Conservation (phyloP, 1,140 invertebrate species). For the Meloidogyne exigua region DNA sequence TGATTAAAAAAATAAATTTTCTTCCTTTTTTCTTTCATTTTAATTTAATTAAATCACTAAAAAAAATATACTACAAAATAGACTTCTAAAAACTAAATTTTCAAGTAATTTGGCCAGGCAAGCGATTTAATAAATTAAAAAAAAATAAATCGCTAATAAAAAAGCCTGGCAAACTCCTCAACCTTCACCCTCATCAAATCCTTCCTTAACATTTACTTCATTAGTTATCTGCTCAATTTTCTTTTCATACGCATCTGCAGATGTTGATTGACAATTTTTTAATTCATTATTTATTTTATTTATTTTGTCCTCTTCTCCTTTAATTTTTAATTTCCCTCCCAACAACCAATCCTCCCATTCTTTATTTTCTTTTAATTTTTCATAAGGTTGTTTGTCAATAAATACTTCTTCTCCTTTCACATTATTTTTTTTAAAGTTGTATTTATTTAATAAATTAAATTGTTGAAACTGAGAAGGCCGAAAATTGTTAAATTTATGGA, state of each 20-base stretch:
- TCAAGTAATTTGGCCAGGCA: neutral
- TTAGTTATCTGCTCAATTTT: neutral
- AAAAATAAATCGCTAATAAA: neutral
- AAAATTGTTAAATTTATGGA: neutral
- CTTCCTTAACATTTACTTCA: neutral
- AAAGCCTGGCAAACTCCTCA: neutral
- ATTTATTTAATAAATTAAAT: neutral
- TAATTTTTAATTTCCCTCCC: neutral
- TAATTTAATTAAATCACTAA: neutral
- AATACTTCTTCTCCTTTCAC: neutral
- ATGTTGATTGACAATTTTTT: neutral
- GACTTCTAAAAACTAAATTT: neutral
- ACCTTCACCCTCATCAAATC: slow-evolving; percentile 4
- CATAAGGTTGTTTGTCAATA: neutral
- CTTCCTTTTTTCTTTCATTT: neutral
- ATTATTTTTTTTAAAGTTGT: neutral
- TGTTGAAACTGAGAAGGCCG: neutral
- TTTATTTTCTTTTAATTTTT: neutral
- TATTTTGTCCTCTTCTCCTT: neutral
- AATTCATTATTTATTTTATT: neutral
- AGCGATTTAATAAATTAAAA: neutral
- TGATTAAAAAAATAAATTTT: neutral
- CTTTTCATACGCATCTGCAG: neutral
- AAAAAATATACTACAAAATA: neutral
- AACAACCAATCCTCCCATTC: neutral